Evolutionary conservation across 1,140 invertebrate genomes (phyloP).

Genomic region (Subanguina moxae): DNA sequence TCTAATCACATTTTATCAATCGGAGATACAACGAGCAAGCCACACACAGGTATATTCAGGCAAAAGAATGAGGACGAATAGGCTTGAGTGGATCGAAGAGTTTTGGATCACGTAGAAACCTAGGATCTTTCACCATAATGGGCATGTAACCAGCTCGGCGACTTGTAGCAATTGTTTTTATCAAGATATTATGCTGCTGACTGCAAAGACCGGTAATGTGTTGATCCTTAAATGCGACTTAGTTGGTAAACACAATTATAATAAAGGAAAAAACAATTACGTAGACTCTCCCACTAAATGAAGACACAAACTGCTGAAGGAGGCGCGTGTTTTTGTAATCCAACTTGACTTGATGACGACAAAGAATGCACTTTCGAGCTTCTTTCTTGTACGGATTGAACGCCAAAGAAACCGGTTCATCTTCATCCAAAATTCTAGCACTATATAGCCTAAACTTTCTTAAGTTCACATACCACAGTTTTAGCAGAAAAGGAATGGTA

Average conservation of each 20-base stretch:
- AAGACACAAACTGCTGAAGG: conserved; percentile 88
- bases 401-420: conserved; percentile 67
- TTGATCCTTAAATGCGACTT: conserved; percentile 70
- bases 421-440: conserved; percentile 8
- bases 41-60: conserved; percentile 17
- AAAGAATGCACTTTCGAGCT: conserved; percentile 75
- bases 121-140: conserved; percentile 71
- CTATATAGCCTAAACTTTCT: too few relatives aligned
- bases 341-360: conserved; percentile 74
- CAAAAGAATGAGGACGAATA: conserved; percentile 68
- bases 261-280: too few relatives aligned
- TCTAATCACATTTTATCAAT: too few relatives aligned
- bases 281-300: conserved; percentile 70
- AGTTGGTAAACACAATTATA: background rate
- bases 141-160: conserved; percentile 69
- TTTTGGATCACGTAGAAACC: conserved; percentile 76
- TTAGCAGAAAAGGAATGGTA: too few relatives aligned
- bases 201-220: conserved; percentile 74
- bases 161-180: conserved; percentile 51
- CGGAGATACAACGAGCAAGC: too few relatives aligned
- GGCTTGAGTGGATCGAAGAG: conserved; percentile 79
- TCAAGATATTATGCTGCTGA: conserved; percentile 52
- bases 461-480: too few relatives aligned
- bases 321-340: conserved; percentile 85
- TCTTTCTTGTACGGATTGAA: conserved; percentile 78